phyloP scores from a whole-genome alignment of 2,888 invertebrate genomes.

The Villa cingulata region DNA sequence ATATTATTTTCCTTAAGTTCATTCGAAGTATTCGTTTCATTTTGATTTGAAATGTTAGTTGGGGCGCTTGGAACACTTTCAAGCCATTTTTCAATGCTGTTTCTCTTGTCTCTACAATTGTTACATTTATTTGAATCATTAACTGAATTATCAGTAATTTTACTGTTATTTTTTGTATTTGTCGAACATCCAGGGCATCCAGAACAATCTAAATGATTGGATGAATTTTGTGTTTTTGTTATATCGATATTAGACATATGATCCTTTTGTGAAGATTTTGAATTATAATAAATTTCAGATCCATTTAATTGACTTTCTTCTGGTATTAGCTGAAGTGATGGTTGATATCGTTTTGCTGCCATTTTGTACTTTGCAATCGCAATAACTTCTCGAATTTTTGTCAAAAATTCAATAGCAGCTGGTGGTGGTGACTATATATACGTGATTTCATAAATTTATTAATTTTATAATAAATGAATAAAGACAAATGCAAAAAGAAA shows the following conservation, averaged over 20 bases:
- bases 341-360: constrained; percentile 65
- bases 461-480: constrained; percentile 1
- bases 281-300: constrained; percentile 36
- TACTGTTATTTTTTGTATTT: constrained; percentile 4
- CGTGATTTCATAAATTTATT: no score
- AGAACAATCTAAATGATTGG: constrained; percentile 26
- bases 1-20: constrained; percentile 23
- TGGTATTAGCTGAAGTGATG: constrained; percentile 64
- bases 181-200: constrained; percentile 53
- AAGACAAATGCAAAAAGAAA: not conserved
- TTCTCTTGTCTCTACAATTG: constrained; percentile 55
- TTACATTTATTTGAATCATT: constrained; percentile 18
- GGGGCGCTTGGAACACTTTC: constrained; percentile 42
- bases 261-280: constrained; percentile 28
- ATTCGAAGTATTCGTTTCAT: constrained; percentile 12
- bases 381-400: constrained; percentile 81
- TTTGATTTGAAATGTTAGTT: constrained; percentile 36
- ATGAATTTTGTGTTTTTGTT: constrained; percentile 36
- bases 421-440: constrained; percentile 82
- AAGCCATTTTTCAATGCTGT: constrained; percentile 60
- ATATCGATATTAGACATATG: constrained; percentile 40
- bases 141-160: not conserved
- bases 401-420: constrained; percentile 76
- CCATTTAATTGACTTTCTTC: constrained; percentile 51
- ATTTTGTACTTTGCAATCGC: constrained; percentile 81